Evolutionary conservation across 2,888 invertebrate species (phyloP).

Genomic region (Euphydryas editha): DNA sequence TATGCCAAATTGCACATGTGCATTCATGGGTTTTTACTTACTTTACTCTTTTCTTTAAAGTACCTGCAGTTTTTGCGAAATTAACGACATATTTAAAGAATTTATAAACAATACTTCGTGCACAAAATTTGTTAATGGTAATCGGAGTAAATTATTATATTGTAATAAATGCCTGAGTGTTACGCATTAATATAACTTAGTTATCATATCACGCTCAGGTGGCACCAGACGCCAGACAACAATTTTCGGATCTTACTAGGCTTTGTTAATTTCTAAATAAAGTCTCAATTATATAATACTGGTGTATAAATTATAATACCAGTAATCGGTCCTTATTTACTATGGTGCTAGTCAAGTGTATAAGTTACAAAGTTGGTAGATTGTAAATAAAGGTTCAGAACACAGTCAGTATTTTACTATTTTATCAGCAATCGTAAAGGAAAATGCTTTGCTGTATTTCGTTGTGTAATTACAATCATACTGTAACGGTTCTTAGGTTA

Average conservation of each 20-base stretch:
- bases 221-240: constrained; percentile 5
- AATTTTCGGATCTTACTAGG: not conserved
- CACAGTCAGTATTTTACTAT: no score
- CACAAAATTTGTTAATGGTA: not conserved
- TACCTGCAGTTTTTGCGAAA: not conserved
- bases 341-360: no score
- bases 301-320: no score
- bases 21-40: not conserved
- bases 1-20: not conserved
- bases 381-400: no score
- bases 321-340: no score
- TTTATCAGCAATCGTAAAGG: no score
- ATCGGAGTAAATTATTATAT: not conserved
- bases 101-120: not conserved
- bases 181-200: not conserved
- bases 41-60: not conserved
- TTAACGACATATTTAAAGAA: not conserved
- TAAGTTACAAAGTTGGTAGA: no score
- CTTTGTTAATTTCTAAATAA: no score
- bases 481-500: no score
- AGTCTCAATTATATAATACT: no score
- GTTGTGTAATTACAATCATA: no score
- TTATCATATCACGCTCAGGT: constrained; percentile 1
- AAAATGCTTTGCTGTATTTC: no score
- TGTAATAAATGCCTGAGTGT: not conserved